A percentile compares a stretch with the other conserved stretches of the same genome.
Evolutionary conservation across 2,797 vertebrate species (phyloP).

Genomic region (Siniperca undulata): DNA sequence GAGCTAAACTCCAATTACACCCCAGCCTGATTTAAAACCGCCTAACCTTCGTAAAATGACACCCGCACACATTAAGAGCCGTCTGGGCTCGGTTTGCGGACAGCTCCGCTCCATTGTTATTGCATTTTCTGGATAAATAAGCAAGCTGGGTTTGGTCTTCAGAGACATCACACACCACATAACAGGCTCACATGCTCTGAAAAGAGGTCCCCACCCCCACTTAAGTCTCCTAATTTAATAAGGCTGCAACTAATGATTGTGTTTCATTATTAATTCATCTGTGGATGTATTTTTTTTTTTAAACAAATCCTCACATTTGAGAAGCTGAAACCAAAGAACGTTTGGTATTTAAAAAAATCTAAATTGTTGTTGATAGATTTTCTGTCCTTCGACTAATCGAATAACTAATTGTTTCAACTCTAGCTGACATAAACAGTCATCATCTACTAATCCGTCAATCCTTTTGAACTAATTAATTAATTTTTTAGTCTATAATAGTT

Average conservation of each 20-base stretch:
- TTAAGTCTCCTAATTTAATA: not conserved
- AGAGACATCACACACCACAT: slow-evolving; percentile 37
- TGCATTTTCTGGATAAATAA: slow-evolving; percentile 54
- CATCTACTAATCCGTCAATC: not conserved
- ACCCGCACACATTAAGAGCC: slow-evolving; percentile 53
- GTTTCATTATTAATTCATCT: not conserved
- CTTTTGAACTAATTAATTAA: not conserved
- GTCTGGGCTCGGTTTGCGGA: slow-evolving; percentile 61
- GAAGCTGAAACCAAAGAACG: not conserved
- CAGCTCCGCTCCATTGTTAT: slow-evolving; percentile 23
- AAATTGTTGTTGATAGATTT: not conserved
- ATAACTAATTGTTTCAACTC: not conserved
- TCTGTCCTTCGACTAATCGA: not conserved
- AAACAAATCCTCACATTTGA: not conserved
- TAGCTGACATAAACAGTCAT: not conserved
- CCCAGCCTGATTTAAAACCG: slow-evolving; percentile 69
- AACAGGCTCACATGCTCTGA: not conserved
- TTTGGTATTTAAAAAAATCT: not conserved
- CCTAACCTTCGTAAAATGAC: slow-evolving; percentile 75
- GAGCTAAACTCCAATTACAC: slow-evolving; percentile 79
- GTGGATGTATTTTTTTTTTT: too few species aligned
- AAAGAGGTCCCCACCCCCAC: slow-evolving; percentile 9
- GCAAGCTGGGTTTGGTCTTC: slow-evolving; percentile 31
- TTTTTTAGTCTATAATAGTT: too few species aligned
- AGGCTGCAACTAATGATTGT: not conserved